Percentiles rank a stretch among this genome's conserved stretches.
These are phyloP conservation scores for Puntigrus tetrazona DNA, from an alignment of 2,113 vertebrate genomes.

Conservation along the genomic window DNA sequence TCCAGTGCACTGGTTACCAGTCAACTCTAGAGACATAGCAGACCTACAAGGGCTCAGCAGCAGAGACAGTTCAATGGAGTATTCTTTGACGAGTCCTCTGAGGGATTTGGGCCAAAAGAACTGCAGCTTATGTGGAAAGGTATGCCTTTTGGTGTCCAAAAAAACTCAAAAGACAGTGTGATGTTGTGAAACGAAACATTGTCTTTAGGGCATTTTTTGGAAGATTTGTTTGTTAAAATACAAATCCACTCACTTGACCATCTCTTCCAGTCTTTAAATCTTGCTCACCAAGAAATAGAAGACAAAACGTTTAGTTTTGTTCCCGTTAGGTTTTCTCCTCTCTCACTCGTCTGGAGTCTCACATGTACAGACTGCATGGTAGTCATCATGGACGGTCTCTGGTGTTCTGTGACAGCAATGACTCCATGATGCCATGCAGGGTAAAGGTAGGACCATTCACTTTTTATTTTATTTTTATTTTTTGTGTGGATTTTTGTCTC, in stretches of 20 bases:
- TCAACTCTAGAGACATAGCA: constrained; percentile 33
- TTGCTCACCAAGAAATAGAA: not conserved
- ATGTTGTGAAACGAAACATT: not conserved
- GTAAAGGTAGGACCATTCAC: constrained; percentile 62
- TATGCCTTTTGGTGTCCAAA: constrained; percentile 35
- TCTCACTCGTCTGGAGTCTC: constrained; percentile 60
- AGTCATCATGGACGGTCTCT: constrained; percentile 28
- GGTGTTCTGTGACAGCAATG: constrained; percentile 16
- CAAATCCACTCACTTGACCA: not conserved
- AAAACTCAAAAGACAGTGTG: not conserved
- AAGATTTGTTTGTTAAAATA: not conserved
- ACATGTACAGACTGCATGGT: constrained; percentile 60
- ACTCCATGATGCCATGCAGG: constrained; percentile 37
- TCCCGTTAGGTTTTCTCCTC: constrained; percentile 63
- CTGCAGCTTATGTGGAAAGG: constrained; percentile 68
- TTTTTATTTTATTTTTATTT: not conserved
- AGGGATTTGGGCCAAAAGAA: constrained; percentile 37
- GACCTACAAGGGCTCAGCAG: constrained; percentile 42
- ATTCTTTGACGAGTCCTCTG: constrained; percentile 45
- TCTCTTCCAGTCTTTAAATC: not conserved
- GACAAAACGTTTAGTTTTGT: not conserved
- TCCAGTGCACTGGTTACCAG: constrained; percentile 29
- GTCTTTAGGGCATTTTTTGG: not conserved
- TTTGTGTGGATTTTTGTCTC: not conserved
- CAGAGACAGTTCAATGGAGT: constrained; percentile 40